phyloP scores from a whole-genome alignment of 2,113 vertebrate genomes.

The Eurystomus gularis region DNA sequence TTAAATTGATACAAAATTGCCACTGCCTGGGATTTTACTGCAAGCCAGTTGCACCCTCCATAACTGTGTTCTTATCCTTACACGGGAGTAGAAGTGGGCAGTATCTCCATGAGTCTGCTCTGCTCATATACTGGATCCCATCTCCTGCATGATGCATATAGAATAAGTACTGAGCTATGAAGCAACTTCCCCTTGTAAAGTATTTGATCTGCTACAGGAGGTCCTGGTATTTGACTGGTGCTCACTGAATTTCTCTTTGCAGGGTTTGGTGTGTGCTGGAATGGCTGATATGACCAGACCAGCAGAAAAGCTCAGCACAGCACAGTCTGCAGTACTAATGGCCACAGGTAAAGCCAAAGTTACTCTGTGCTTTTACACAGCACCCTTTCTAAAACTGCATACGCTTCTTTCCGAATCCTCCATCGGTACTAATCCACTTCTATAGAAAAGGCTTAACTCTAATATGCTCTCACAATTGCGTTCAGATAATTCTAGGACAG shows the following conservation, averaged over 20 bases:
- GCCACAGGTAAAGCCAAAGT: slow-evolving; percentile 85
- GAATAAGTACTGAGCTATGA: neutral
- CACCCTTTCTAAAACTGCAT: neutral
- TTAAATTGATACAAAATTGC: neutral
- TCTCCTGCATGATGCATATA: neutral
- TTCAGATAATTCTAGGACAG: neutral
- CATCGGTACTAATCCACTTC: neutral
- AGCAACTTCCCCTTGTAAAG: neutral
- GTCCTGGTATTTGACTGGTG: neutral
- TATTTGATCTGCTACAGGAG: neutral
- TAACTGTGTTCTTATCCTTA: neutral
- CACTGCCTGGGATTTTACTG: neutral
- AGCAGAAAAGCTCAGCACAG: slow-evolving; percentile 92
- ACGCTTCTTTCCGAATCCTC: neutral
- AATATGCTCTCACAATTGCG: neutral
- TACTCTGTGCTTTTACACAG: neutral
- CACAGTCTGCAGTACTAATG: slow-evolving; percentile 90
- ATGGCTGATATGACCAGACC: slow-evolving; percentile 95
- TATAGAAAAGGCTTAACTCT: neutral
- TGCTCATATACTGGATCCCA: neutral
- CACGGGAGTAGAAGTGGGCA: neutral
- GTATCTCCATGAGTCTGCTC: neutral
- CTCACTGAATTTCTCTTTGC: slow-evolving; percentile 20
- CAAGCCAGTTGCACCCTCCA: neutral
- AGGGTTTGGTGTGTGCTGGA: slow-evolving; percentile 92